Evolutionary conservation across 2,888 invertebrate species (phyloP).

Genomic region (Congeria kusceri): DNA sequence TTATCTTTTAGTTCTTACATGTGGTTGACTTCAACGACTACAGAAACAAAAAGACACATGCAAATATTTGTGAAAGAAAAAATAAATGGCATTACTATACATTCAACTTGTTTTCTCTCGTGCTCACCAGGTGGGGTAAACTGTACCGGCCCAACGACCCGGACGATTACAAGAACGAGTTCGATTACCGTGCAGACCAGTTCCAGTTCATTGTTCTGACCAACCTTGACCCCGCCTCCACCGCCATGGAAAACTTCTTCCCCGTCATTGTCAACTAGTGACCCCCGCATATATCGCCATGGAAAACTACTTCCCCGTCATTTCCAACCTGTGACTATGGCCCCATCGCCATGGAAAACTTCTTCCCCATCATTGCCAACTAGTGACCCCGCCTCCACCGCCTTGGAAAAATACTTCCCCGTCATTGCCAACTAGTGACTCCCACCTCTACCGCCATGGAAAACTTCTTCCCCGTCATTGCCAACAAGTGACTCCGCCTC

Average conservation of each 20-base stretch:
- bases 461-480: slow-evolving; percentile 51
- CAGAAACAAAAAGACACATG: not conserved
- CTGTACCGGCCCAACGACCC: slow-evolving; percentile 23
- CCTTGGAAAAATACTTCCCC: too few species aligned
- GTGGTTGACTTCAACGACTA: too few species aligned
- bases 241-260: slow-evolving; percentile 51
- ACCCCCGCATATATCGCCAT: not conserved
- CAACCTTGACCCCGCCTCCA: slow-evolving; percentile 49
- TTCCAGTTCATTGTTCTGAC: slow-evolving; percentile 50
- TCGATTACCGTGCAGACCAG: slow-evolving; percentile 36
- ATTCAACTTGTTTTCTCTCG: not conserved
- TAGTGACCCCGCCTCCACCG: too few species aligned
- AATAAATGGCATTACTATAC: not conserved
- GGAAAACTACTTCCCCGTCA: too few species aligned
- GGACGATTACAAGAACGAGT: slow-evolving; percentile 5
- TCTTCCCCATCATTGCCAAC: slow-evolving; percentile 49
- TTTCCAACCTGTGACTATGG: slow-evolving; percentile 50
- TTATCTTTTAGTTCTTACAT: too few species aligned
- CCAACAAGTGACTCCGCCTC: not conserved
- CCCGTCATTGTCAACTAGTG: slow-evolving; percentile 45
- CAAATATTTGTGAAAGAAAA: not conserved
- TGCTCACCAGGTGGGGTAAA: slow-evolving; percentile 20
- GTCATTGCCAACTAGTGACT: too few species aligned
- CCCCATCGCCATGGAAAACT: slow-evolving; percentile 44
- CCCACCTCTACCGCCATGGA: slow-evolving; percentile 48